Evolutionary conservation across 1,140 invertebrate genomes (phyloP), one percentile per base, ranked within the genome.

Genomic region (Drosophila sulfurigaster): DNA sequence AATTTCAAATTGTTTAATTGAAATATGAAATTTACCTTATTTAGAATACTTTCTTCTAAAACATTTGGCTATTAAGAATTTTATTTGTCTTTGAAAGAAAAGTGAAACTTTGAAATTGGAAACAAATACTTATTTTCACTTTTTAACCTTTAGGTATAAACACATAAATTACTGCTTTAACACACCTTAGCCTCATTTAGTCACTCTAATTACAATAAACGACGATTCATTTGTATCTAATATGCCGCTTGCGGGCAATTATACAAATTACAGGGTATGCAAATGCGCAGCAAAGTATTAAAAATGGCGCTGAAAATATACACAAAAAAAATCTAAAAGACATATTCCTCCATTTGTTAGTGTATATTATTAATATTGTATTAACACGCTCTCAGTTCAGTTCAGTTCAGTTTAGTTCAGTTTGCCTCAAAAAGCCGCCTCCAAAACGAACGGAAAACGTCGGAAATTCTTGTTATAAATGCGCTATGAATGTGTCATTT

Each of bases 301-400:
- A 54, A 59, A 67, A 60, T 67, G 30, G 11, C 63, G 48, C 48
- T 45, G 28, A 75, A 70, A 59, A 71, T 54, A 70, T 28, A 59
- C 45, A 69, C 20, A 38, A 8, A 38, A 38, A 2, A 64, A 64
- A 59, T 30, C 13, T 16, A 48, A 63, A 70, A 80, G 64, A 76
- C 64, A 80, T 20, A 79, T 25, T 48, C 20, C 45, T 62, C 49
- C 56, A 82, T 68, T 56, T 51, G 63, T 65, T 65, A 72, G 70
- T 65, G 56, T 56, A 64, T 70, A 74, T 89, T 88, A 88, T 88
- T 88, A 89, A 88, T 88, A 81, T 78, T 71, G 65, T 81, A 88
- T 88, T 89, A 89, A 68, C 85, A 88, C 83, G 83, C 76, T 82
- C 79, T 16, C 46, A 8, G 16, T 16, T 20, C 32, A 35, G 16